Evolutionary conservation across 2,888 invertebrate species (phyloP), one percentile per base, ranked within the genome.

Genomic region (Parthenolecanium corni): DNA sequence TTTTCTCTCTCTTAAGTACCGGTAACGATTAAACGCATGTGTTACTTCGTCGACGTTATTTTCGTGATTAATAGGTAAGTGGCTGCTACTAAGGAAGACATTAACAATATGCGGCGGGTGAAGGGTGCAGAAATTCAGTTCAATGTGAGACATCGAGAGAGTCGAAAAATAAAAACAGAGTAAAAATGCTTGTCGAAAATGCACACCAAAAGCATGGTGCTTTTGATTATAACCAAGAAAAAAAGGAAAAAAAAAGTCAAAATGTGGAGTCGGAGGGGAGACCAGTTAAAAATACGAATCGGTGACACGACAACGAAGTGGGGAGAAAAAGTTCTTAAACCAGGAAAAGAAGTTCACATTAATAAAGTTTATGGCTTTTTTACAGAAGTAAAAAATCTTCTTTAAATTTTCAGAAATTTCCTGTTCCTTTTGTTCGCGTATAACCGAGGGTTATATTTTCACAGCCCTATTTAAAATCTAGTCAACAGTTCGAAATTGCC

Each of bases 291-390:
- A 61, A 61, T 61, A 51, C 18, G 51, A 61, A 61, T 51, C 36
- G 61, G 61, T 61, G 61, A 49, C 49, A 49, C 49, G 14, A 49
- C 21, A 31, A 49, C 49, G 61, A 46, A 54, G 49, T 21, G 51
- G 49, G 46, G 58, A 16, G 40, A 61, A 49, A 61, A 51, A 51
- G 51, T 61, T 61, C 61, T 61, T 61, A 61, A 61, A 61, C 61
- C 61, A 61, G 61, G 61, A 61, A 61, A 61, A 61, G 61, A 47
- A 61, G 61, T 61, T 61, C 49, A 49, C 61, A 61, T 61, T 61
- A 61, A 61, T 61, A 61, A 61, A 61, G 61, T 61, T 61, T 61
- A 61, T 61, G 61, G 61, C 61, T 61, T 61, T 61, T 61, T 61
- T 61, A 61, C 61, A 61, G 61, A 61, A 61, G 61, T 61, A 61